A percentile compares a stretch with the other conserved stretches of the same genome.
These are phyloP conservation scores for Porites rus DNA, from an alignment of 92 coral and sea anemone genomes.

Conservation along the genomic window DNA sequence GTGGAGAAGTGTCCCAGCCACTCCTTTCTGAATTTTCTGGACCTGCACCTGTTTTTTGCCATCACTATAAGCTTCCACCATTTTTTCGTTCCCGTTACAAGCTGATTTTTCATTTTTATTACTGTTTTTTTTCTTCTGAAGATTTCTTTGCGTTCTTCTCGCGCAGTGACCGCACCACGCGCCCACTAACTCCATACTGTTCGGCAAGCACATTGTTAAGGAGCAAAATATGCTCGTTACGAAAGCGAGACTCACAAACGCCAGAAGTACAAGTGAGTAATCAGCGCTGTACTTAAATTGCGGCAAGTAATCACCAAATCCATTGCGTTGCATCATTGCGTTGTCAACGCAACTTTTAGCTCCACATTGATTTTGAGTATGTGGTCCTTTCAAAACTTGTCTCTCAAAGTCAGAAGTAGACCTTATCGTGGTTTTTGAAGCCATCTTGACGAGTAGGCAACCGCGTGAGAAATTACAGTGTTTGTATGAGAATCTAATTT, in stretches of 20 bases:
- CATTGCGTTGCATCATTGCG: too few relatives aligned
- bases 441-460: too few relatives aligned
- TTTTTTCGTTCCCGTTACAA: neutral
- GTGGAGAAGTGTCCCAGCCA: too few relatives aligned
- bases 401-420: slow-evolving; percentile 33
- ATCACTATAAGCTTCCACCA: neutral
- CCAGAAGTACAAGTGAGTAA: slow-evolving; percentile 55
- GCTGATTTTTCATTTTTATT: neutral
- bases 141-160: slow-evolving; percentile 9
- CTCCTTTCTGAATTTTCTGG: too few relatives aligned
- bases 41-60: too few relatives aligned
- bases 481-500: too few relatives aligned
- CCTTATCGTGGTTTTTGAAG: too few relatives aligned
- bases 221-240: slow-evolving; percentile 88
- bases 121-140: neutral
- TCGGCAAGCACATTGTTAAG: slow-evolving; percentile 65
- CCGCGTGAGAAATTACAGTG: too few relatives aligned
- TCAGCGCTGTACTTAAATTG: slow-evolving; percentile 53
- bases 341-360: slow-evolving; percentile 59
- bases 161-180: slow-evolving; percentile 57
- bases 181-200: slow-evolving; percentile 73
- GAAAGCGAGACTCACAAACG: slow-evolving; percentile 77
- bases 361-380: slow-evolving; percentile 48
- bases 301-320: slow-evolving; percentile 84
- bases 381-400: slow-evolving; percentile 48